phyloP scores from a whole-genome alignment of 2,797 vertebrate species.

The Sebastes glaucus region DNA sequence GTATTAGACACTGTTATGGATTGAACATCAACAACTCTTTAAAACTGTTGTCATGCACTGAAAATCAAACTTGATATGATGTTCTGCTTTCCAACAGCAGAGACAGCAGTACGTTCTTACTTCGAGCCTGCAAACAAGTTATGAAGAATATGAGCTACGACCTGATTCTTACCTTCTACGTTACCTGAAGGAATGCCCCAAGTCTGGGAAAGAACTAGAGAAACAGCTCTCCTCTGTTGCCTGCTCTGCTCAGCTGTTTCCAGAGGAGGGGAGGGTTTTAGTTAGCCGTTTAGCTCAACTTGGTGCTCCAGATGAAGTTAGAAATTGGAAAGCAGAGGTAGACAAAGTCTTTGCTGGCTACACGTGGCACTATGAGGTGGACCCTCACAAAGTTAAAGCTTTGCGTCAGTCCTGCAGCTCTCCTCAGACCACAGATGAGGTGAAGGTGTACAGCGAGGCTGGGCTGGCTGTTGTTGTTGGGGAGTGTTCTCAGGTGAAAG shows the following conservation, averaged over 20 bases:
- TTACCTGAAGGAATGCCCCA: slow-evolving; percentile 44
- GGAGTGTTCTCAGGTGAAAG: slow-evolving; percentile 22
- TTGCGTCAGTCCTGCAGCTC: slow-evolving; percentile 31
- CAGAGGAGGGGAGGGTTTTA: slow-evolving; percentile 34
- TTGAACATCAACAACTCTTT: background rate
- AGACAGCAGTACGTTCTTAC: background rate
- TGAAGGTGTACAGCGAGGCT: slow-evolving; percentile 51
- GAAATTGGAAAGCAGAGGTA: slow-evolving; percentile 43
- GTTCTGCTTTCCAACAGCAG: slow-evolving; percentile 12
- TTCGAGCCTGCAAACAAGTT: background rate
- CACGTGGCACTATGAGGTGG: slow-evolving; percentile 45
- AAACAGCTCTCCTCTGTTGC: slow-evolving; percentile 13
- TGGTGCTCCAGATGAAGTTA: background rate
- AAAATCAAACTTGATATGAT: background rate
- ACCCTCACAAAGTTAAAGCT: slow-evolving; percentile 43
- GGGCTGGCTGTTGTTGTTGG: slow-evolving; percentile 61
- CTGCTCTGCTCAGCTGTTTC: slow-evolving; percentile 45
- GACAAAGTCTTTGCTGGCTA: slow-evolving; percentile 48
- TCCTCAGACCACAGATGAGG: slow-evolving; percentile 6
- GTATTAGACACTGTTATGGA: background rate
- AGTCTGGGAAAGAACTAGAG: slow-evolving; percentile 22
- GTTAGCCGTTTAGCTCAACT: background rate
- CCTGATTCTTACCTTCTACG: slow-evolving; percentile 24
- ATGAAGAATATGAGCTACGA: slow-evolving; percentile 19
- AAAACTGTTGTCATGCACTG: background rate